phyloP scores from a whole-genome alignment of 2,113 vertebrate species.

The Rhizomys pruinosus region DNA sequence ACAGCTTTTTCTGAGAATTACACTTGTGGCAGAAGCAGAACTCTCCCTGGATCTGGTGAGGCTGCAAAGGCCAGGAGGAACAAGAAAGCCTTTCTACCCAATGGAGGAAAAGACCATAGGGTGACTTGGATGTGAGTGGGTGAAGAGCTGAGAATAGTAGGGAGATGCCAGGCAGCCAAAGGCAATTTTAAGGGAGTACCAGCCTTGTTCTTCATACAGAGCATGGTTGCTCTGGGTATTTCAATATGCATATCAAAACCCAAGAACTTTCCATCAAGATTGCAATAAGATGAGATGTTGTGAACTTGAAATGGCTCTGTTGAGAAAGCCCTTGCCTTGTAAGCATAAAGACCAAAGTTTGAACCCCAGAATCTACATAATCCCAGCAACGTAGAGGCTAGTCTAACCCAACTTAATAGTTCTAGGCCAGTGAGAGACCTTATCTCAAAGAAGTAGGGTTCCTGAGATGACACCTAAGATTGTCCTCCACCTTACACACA shows the following conservation, averaged over 20 bases:
- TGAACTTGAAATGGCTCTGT: not conserved
- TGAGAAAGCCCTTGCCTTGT: not conserved
- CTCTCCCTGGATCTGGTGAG: not conserved
- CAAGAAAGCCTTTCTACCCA: not conserved
- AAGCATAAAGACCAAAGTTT: not conserved
- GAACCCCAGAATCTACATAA: not conserved
- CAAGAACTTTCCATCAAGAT: not conserved
- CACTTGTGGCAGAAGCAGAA: slow-evolving; percentile 1
- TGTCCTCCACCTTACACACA: not conserved
- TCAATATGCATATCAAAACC: not conserved
- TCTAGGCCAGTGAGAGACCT: not conserved
- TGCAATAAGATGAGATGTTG: not conserved
- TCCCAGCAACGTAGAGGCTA: not conserved
- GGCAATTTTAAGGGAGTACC: not conserved
- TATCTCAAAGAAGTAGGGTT: not conserved
- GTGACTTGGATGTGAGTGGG: not conserved
- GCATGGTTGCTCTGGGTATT: not conserved
- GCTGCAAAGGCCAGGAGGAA: not conserved
- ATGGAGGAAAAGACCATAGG: not conserved
- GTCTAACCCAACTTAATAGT: not conserved
- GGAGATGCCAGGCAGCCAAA: not conserved
- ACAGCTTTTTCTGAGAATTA: slow-evolving; percentile 4
- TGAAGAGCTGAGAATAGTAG: not conserved
- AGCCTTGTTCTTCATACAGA: not conserved
- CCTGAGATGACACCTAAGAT: not conserved